phyloP scores from a whole-genome alignment of 2,797 vertebrate species.

The Coluber constrictor region DNA sequence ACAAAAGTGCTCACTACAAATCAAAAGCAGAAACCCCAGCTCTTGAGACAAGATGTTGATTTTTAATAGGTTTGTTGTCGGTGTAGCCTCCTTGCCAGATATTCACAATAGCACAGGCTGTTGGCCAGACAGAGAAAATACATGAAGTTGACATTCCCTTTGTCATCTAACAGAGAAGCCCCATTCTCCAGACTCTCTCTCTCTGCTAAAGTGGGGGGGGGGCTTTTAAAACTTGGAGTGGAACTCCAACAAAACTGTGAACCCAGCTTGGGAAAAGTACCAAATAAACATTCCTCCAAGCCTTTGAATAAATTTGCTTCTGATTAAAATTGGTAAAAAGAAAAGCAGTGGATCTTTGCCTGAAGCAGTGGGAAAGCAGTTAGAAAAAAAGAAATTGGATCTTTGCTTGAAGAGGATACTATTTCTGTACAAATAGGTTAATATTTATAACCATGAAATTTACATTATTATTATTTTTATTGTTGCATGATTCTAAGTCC shows the following conservation, averaged over 20 bases:
- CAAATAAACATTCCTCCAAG: background rate
- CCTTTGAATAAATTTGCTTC: background rate
- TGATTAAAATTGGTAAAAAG: background rate
- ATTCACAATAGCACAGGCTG: background rate
- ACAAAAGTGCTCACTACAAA: background rate
- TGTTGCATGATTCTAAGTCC: background rate
- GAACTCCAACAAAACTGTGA: background rate
- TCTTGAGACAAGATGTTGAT: background rate
- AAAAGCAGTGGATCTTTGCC: background rate
- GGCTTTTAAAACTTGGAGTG: background rate
- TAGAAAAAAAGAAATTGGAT: background rate
- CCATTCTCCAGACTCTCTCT: background rate
- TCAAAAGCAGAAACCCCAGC: background rate
- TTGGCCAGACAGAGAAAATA: background rate
- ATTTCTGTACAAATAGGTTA: background rate
- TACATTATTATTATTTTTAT: background rate
- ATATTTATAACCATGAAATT: background rate
- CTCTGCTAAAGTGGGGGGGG: background rate
- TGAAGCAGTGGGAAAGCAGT: background rate
- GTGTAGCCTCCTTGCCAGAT: background rate
- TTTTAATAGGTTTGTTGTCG: background rate
- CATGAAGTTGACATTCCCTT: background rate
- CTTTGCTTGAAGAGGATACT: background rate
- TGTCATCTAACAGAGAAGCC: background rate
- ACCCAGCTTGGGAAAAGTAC: background rate